Evolutionary conservation across 1,140 invertebrate species (phyloP).

Genomic region (Neotoxoptera formosana): DNA sequence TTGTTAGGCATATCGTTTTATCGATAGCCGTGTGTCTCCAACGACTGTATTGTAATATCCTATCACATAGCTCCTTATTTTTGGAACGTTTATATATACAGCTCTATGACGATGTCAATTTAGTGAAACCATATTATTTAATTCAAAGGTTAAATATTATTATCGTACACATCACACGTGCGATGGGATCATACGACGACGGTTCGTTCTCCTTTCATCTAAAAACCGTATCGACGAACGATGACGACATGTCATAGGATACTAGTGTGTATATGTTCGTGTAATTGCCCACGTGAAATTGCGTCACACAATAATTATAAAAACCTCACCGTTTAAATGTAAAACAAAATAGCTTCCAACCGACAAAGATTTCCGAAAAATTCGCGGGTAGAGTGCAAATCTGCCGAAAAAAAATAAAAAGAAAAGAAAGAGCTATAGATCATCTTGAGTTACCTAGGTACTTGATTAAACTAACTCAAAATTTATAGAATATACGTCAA

Average conservation of each 20-base stretch:
- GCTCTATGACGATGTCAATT: background rate
- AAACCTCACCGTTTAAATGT: background rate
- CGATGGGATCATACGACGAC: background rate
- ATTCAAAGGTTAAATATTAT: too few relatives aligned
- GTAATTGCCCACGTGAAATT: background rate
- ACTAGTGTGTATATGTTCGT: background rate
- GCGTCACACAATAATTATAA: background rate
- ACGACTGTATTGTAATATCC: background rate
- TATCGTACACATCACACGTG: background rate
- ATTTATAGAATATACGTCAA: background rate
- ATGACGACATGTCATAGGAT: background rate
- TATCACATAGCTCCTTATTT: background rate
- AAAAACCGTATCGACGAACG: background rate
- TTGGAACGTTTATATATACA: background rate
- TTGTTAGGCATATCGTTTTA: conserved; percentile 30
- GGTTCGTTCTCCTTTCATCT: background rate
- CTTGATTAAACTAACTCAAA: background rate
- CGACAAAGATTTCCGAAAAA: background rate
- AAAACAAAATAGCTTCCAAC: background rate
- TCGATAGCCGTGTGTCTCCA: background rate
- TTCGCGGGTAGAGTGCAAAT: background rate
- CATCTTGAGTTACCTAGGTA: background rate
- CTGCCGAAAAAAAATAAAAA: background rate
- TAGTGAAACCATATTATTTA: background rate
- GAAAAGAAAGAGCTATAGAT: background rate